Percentiles rank a stretch among this genome's conserved stretches.
phyloP scores from a whole-genome alignment of 2,888 invertebrate genomes.

The Habrosyne pyritoides region DNA sequence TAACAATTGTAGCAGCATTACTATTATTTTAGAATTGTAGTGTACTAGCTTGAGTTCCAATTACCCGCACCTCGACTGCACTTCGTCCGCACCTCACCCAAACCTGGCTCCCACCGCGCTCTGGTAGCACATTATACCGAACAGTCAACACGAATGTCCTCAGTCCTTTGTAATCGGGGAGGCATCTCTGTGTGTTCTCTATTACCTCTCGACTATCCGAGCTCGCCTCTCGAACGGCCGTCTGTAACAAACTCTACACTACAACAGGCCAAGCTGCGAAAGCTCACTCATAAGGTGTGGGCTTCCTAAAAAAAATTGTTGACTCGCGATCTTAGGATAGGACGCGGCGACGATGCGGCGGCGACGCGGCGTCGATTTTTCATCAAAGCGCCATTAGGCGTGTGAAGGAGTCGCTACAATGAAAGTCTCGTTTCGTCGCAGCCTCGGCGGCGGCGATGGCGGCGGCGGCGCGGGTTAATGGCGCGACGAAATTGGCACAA shows the following conservation, averaged over 20 bases:
- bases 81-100: too few relatives aligned
- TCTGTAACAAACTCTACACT: background rate
- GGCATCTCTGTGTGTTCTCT: background rate
- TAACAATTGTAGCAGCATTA: too few relatives aligned
- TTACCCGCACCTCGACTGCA: too few relatives aligned
- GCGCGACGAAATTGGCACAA: conserved; percentile 17
- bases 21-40: too few relatives aligned
- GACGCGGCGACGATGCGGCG: conserved; percentile 1
- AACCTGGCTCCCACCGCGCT: too few relatives aligned
- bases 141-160: too few relatives aligned
- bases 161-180: background rate
- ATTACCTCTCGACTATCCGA: background rate
- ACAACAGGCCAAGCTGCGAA: background rate
- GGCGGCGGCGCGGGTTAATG: conserved; percentile 17
- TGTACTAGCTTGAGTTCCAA: too few relatives aligned
- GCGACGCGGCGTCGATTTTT: conserved; percentile 19
- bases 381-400: conserved; percentile 26
- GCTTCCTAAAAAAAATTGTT: too few relatives aligned
- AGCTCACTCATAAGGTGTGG: background rate
- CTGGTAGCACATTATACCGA: too few relatives aligned
- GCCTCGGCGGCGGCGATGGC: background rate
- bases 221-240: background rate
- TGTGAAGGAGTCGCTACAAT: conserved; percentile 14
- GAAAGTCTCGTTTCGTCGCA: background rate
- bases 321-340: too few relatives aligned